Evolutionary conservation across 2,888 invertebrate species (phyloP).

Genomic region (Crocallis elinguaria): DNA sequence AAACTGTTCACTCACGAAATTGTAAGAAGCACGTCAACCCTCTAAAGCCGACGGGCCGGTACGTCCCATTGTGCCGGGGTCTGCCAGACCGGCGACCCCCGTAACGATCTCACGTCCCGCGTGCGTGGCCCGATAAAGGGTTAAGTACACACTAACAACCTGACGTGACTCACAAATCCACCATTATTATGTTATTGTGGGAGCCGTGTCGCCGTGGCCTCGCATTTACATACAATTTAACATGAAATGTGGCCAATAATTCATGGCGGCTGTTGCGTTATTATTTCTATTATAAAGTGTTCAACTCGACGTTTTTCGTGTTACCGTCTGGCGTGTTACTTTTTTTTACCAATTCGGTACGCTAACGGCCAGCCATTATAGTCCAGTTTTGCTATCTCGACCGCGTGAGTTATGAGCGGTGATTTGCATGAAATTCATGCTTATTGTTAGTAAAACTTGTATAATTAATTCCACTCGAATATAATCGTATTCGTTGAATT

Average conservation of each 20-base stretch:
- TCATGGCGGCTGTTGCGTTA: slow-evolving; percentile 78
- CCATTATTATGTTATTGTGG: slow-evolving; percentile 85
- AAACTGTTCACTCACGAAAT: slow-evolving; percentile 38
- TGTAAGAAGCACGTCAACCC: slow-evolving; percentile 34
- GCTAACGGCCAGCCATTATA: slow-evolving; percentile 64
- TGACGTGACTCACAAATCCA: slow-evolving; percentile 84
- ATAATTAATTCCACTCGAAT: slow-evolving; percentile 56
- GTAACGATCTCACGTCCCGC: slow-evolving; percentile 83
- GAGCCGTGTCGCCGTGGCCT: slow-evolving; percentile 77
- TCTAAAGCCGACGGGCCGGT: slow-evolving; percentile 17
- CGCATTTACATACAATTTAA: slow-evolving; percentile 84
- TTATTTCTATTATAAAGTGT: slow-evolving; percentile 82
- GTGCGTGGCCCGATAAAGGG: slow-evolving; percentile 84
- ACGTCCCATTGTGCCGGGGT: slow-evolving; percentile 50
- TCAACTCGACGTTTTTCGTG: slow-evolving; percentile 74
- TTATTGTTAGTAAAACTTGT: slow-evolving; percentile 48
- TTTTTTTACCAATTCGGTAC: slow-evolving; percentile 58
- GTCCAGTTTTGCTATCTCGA: slow-evolving; percentile 57
- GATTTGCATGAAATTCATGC: slow-evolving; percentile 58
- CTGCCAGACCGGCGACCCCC: slow-evolving; percentile 58
- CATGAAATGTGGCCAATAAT: slow-evolving; percentile 83
- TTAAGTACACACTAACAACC: slow-evolving; percentile 84
- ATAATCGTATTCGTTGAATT: slow-evolving; percentile 50
- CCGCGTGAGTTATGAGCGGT: slow-evolving; percentile 54
- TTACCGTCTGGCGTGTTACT: slow-evolving; percentile 67